Conservation (phyloP, 2,113 vertebrate genomes). For the Piaya cayana region DNA sequence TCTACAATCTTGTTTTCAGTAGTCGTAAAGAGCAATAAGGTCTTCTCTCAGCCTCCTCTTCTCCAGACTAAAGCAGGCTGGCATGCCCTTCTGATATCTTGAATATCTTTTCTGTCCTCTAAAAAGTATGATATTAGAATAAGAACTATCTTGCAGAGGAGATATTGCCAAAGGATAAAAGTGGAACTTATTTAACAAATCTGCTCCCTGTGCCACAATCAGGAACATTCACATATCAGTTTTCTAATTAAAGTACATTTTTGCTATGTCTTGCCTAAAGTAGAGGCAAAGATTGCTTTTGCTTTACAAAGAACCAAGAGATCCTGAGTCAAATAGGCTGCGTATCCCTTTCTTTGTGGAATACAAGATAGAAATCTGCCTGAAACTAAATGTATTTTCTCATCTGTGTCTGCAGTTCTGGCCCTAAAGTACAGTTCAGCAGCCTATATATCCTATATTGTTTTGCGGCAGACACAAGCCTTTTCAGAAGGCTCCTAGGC, state of each 20-base stretch:
- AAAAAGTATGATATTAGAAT: not conserved
- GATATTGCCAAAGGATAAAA: not conserved
- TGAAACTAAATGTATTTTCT: not conserved
- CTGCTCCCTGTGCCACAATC: not conserved
- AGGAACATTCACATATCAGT: not conserved
- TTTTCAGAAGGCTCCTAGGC: not conserved
- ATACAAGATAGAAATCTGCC: not conserved
- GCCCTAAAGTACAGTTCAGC: not conserved
- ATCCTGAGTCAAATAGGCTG: not conserved
- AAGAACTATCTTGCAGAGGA: not conserved
- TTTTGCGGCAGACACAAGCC: not conserved
- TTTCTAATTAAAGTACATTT: not conserved
- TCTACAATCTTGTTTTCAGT: too few relatives aligned
- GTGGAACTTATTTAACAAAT: not conserved
- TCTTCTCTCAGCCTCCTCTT: too few relatives aligned
- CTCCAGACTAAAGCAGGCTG: not conserved
- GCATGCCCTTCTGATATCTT: not conserved
- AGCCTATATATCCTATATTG: not conserved
- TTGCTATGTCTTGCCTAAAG: not conserved
- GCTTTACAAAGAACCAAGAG: not conserved
- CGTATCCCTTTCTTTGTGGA: not conserved
- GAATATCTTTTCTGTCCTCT: not conserved
- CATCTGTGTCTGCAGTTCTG: not conserved
- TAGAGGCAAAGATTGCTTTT: not conserved
- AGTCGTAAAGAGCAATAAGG: too few relatives aligned